These are phyloP conservation scores for Synergus itoensis DNA, from an alignment of 2,888 invertebrate species.

Conservation along the genomic window DNA sequence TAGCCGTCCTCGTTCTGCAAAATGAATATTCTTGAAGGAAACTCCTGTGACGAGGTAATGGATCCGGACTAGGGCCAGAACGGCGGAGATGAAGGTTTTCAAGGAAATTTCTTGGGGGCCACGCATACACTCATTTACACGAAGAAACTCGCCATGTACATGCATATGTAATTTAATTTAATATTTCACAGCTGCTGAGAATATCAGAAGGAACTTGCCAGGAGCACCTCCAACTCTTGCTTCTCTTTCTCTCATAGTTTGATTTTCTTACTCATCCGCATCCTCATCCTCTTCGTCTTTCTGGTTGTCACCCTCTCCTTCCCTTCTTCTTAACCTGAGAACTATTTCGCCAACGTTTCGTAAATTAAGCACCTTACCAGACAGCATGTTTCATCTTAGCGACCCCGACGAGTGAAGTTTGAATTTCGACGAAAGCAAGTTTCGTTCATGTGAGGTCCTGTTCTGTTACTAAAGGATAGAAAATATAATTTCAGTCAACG, in stretches of 20 bases:
- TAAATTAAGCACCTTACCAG: constrained; percentile 34
- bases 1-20: constrained; percentile 3
- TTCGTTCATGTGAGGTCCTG: background rate
- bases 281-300: background rate
- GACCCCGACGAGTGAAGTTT: background rate
- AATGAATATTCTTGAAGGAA: constrained; percentile 38
- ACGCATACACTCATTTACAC: background rate
- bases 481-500: constrained; percentile 19
- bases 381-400: constrained; percentile 16
- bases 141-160: background rate
- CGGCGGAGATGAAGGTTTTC: too few relatives aligned
- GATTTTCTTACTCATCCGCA: background rate
- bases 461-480: background rate
- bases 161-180: constrained; percentile 21
- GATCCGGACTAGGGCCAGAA: constrained; percentile 2
- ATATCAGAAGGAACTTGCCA: constrained; percentile 8
- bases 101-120: too few relatives aligned
- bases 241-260: background rate
- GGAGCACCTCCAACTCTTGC: background rate
- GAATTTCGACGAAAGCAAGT: constrained; percentile 15
- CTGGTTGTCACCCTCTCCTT: background rate
- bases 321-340: constrained; percentile 5
- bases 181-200: constrained; percentile 26
- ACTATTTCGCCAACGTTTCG: constrained; percentile 34
- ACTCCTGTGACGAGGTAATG: constrained; percentile 40